Base-by-base conservation (phyloP, 1,140 invertebrate genomes). In the Leptestheria dahalacensis region DNA sequence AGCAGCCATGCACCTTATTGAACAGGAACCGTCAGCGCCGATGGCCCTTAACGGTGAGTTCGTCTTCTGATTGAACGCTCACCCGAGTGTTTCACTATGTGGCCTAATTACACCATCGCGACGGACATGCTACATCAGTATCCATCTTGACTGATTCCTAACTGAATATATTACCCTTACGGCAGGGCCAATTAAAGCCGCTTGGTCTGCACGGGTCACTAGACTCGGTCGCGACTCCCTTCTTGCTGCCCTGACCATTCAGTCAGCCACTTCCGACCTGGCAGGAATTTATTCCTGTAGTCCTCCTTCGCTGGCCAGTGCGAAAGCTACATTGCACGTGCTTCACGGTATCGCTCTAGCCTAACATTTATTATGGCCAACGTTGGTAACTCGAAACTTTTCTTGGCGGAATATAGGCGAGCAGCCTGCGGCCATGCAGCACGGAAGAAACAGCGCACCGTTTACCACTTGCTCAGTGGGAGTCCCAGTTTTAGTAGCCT, bases 341-440 rank as follows among this genome's bases (percentile, higher is more conserved):
- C 50, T 60, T 18, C 49, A 60, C 23, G 59, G 59, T 60, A 25
- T n/a, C n/a, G n/a, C n/a, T n/a, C n/a, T n/a, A n/a, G n/a, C n/a
- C n/a, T n/a, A n/a, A n/a, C n/a, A n/a, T n/a, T n/a, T n/a, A n/a
- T n/a, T n/a, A n/a, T n/a, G n/a, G n/a, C n/a, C 15, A 41, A 41
- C 15, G 33, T 9, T 15, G 33, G 6, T 15, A 6, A 41, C 15
- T 41, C 33, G 15, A 6, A 9, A 15, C 6, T 41, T 41, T 41
- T 41, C 6, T 15, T 41, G 6, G 6, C 6, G 6, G 15, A 6
- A 15, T 9, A 41, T 56, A 56, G 53, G 53, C 33, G 53, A 56
- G 20, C 53, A 56, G 28, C 53, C 53, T 9, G 53, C 53, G 4
- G 53, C 53, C n/a, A 56, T 56, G 53, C 53, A 56, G 20, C 53